Percentiles rank a stretch among this genome's conserved stretches.
phyloP scores from a whole-genome alignment of 92 coral and sea anemone species.

The Paragorgia papillata region DNA sequence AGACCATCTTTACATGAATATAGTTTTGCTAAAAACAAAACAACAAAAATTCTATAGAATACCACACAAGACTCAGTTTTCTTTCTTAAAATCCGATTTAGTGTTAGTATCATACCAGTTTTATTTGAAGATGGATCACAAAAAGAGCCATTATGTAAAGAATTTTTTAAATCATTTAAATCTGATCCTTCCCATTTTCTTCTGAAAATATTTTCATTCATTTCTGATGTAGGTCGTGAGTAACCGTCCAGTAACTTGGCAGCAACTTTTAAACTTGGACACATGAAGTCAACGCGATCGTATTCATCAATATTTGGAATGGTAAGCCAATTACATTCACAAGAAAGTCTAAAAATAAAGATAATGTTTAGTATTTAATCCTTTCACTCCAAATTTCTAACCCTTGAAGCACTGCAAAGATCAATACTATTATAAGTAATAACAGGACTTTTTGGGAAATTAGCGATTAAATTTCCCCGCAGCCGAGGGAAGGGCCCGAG shows the following conservation, averaged over 20 bases:
- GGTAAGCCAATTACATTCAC: conserved; percentile 13
- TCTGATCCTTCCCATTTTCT: conserved; percentile 15
- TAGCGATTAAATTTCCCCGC: too few relatives aligned
- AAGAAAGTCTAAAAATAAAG: not conserved
- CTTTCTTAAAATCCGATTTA: too few relatives aligned
- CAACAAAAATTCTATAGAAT: too few relatives aligned
- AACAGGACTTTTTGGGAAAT: too few relatives aligned
- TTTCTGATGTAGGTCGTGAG: conserved; percentile 2
- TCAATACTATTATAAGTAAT: too few relatives aligned
- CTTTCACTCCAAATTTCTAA: too few relatives aligned
- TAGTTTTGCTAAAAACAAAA: too few relatives aligned
- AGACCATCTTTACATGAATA: not conserved
- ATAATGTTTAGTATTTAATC: too few relatives aligned
- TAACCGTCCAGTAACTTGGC: not conserved
- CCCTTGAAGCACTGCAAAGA: too few relatives aligned
- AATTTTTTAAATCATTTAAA: not conserved
- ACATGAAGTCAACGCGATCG: not conserved
- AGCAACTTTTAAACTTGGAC: conserved; percentile 5
- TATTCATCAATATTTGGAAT: not conserved
- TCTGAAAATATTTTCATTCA: conserved; percentile 22
- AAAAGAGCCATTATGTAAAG: conserved; percentile 12
- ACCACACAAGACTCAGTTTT: too few relatives aligned
- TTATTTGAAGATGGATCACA: conserved; percentile 14
- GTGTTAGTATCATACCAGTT: conserved; percentile 1
- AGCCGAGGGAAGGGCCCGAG: too few relatives aligned